Conservation (phyloP, 1,140 invertebrate genomes). For the Nasonia longicornis region DNA sequence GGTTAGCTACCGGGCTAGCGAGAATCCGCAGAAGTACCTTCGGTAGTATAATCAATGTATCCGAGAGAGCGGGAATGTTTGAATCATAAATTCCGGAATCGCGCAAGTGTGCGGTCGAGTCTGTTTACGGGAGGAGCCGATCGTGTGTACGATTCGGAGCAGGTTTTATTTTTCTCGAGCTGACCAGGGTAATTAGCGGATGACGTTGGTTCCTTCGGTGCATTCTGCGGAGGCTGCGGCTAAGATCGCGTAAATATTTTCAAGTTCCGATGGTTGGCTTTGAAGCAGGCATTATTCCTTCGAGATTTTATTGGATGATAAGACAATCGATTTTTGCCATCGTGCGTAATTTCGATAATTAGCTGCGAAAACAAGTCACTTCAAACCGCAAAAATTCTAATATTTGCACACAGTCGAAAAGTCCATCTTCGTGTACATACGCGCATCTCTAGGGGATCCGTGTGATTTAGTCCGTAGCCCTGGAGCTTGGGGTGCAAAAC, state of each 20-base stretch:
- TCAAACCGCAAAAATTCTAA: background rate
- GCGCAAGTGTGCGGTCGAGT: background rate
- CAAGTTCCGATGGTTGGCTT: too few species aligned
- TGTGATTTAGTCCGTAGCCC: background rate
- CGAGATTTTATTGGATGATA: too few species aligned
- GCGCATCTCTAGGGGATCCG: background rate
- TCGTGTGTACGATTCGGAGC: background rate
- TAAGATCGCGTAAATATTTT: background rate
- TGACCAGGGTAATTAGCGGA: too few species aligned
- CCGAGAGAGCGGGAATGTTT: background rate
- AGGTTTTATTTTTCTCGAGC: background rate
- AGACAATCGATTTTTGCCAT: too few species aligned
- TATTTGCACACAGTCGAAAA: conserved; percentile 20
- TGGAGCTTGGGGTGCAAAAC: conserved; percentile 46
- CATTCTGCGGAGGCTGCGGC: too few species aligned
- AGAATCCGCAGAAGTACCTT: conserved; percentile 28
- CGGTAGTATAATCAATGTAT: conserved; percentile 22
- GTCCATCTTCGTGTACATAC: background rate
- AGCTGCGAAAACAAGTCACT: background rate
- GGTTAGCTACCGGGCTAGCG: background rate
- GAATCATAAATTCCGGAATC: conserved; percentile 26
- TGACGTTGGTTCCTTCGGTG: too few species aligned
- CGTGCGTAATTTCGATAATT: background rate
- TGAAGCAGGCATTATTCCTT: too few species aligned
- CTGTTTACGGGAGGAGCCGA: background rate